Evolutionary conservation across 2,888 invertebrate genomes (phyloP), one percentile per base, ranked within the genome.

Genomic region (Prosopocoilus inquinatus): DNA sequence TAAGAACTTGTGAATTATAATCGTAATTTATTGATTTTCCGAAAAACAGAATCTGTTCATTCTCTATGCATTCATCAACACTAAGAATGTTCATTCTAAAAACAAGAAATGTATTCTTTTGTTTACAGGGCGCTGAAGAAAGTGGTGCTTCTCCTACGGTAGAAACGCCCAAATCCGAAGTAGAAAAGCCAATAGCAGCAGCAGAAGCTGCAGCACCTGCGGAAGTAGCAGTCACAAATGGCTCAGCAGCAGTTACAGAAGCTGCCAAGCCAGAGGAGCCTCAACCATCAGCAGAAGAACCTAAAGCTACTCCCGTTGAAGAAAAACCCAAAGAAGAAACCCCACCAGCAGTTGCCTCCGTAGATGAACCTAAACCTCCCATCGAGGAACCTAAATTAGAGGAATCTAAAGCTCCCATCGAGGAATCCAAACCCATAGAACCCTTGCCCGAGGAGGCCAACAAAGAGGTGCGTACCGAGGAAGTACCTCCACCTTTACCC

Each of bases 401-500:
- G 50, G 64, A 60, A 45, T 44, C 63, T 35, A 57, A 56, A 58
- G 49, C 47, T 28, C 57, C 60, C 35, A 47, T 48, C 54, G 12
- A 55, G 52, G 43, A 50, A 48, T 38, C 43, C 32, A 33, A 55
- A 47, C 50, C 50, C 46, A 53, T 52, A 57, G 61, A 59, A 56
- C 62, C 65, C 47, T 62, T 62, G 56, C 66, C 63, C 43, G 64
- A 65, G 55, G 70, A 71, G 62, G 60, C 64, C 62, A 69, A 67
- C 67, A 77, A 76, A 75, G 78, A 78, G 78, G 82, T 83, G 84
- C 81, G 81, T 83, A 82, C 78, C 79, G 84, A 84, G 76, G 79
- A 83, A 77, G 75, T 81, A 74, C 88, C 88, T 77, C 88, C 87
- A 74, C 87, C 88, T 68, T 83, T 88, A 73, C 88, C 88, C 66